These are phyloP conservation scores for Salvelinus alpinus DNA, from an alignment of 2,113 vertebrate genomes.

Conservation along the genomic window DNA sequence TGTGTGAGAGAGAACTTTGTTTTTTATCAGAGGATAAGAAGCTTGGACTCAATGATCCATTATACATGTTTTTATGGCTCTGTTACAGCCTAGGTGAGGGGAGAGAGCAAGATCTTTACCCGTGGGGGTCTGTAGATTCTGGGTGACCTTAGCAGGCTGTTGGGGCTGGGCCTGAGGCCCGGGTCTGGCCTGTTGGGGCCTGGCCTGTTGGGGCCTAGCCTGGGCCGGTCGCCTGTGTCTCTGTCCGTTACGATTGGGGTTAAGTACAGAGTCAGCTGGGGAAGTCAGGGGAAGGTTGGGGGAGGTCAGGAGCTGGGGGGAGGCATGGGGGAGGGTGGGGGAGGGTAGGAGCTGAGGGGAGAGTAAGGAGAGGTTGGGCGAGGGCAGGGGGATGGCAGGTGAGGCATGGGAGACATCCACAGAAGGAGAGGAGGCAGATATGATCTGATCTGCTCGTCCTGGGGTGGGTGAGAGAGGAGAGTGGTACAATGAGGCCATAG, in stretches of 20 bases:
- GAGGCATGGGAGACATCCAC: conserved; percentile 24
- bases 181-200: conserved; percentile 24
- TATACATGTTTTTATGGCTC: background rate
- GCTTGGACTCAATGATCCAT: background rate
- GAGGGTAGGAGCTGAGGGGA: conserved; percentile 9
- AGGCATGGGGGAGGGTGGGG: conserved; percentile 9
- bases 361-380: background rate
- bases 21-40: conserved; percentile 21
- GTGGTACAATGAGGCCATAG: conserved; percentile 49
- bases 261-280: conserved; percentile 26
- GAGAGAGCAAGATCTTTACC: conserved; percentile 58
- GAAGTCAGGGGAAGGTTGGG: conserved; percentile 7
- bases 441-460: conserved; percentile 55
- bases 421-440: conserved; percentile 48
- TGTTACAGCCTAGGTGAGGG: background rate
- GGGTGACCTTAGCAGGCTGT: conserved; percentile 46
- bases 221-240: conserved; percentile 20
- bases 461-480: conserved; percentile 54
- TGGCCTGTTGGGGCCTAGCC: background rate
- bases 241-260: conserved; percentile 17
- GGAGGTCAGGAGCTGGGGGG: too few relatives aligned
- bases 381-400: background rate
- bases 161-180: conserved; percentile 48
- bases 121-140: conserved; percentile 46
- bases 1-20: conserved; percentile 70